Evolutionary conservation across 1,140 invertebrate species (phyloP).

Genomic region (Drosophila pandora): DNA sequence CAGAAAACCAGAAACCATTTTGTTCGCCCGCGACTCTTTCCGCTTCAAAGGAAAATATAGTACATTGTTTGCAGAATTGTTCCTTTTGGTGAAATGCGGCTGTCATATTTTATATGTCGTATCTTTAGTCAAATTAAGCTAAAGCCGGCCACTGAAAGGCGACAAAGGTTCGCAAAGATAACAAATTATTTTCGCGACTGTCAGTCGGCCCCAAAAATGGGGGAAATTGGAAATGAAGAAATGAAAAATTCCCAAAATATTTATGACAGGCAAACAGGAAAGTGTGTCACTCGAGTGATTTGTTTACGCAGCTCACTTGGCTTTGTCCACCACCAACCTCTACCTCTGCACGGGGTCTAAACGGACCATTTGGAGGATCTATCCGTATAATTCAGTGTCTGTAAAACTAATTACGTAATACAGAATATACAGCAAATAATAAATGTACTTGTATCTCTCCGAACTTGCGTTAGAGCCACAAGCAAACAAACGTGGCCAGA

Average conservation of each 20-base stretch:
- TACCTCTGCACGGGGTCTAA: conserved; percentile 1
- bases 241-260: conserved; percentile 63
- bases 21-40: neutral
- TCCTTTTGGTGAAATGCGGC: conserved; percentile 53
- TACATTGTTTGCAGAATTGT: conserved; percentile 2
- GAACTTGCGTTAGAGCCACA: conserved; percentile 39
- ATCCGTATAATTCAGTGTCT: conserved; percentile 13
- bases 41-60: neutral
- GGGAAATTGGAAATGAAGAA: conserved; percentile 54
- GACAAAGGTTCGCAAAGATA: conserved; percentile 45
- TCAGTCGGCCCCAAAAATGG: conserved; percentile 40
- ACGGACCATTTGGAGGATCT: conserved; percentile 24
- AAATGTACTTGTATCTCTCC: conserved; percentile 27
- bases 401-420: conserved; percentile 72
- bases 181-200: conserved; percentile 60
- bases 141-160: conserved; percentile 25
- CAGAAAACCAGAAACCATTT: neutral
- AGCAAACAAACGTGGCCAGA: conserved; percentile 45
- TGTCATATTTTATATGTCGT: conserved; percentile 68
- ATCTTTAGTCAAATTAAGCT: conserved; percentile 74
- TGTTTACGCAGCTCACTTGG: conserved; percentile 73
- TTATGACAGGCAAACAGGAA: conserved; percentile 76
- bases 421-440: conserved; percentile 34
- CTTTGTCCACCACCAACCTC: conserved; percentile 25
- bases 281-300: conserved; percentile 77